A percentile compares a stretch with the other conserved stretches of the same genome.
phyloP scores from a whole-genome alignment of 2,113 vertebrate genomes.

The Gracilinanus agilis region DNA sequence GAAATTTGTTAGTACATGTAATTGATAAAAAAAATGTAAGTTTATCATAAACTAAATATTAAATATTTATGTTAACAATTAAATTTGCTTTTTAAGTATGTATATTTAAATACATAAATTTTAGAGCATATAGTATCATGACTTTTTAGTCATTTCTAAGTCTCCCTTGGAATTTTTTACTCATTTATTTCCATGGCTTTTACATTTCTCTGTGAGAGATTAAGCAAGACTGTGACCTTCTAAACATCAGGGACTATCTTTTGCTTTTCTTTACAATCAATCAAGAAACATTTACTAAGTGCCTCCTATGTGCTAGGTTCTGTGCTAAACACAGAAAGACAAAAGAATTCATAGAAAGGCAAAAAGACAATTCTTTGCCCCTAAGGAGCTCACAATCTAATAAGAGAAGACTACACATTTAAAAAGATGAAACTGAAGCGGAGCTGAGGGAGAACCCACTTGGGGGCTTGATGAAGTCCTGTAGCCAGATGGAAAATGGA shows the following conservation, averaged over 20 bases:
- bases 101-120: background rate
- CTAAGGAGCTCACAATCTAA: background rate
- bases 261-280: background rate
- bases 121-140: background rate
- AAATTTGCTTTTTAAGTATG: background rate
- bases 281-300: too few relatives aligned
- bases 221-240: too few relatives aligned
- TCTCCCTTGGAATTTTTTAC: background rate
- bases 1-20: too few relatives aligned
- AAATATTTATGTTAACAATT: background rate
- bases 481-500: background rate
- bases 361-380: background rate
- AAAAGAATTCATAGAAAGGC: background rate
- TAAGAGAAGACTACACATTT: background rate
- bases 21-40: too few relatives aligned
- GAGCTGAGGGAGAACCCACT: too few relatives aligned
- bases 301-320: too few relatives aligned
- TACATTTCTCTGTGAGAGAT: background rate
- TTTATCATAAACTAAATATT: background rate
- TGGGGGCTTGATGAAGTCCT: background rate
- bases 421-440: too few relatives aligned
- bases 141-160: background rate
- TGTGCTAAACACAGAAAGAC: background rate
- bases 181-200: background rate
- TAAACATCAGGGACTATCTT: background rate